phyloP scores from a whole-genome alignment of 2,113 vertebrate genomes.

The Orycteropus afer region DNA sequence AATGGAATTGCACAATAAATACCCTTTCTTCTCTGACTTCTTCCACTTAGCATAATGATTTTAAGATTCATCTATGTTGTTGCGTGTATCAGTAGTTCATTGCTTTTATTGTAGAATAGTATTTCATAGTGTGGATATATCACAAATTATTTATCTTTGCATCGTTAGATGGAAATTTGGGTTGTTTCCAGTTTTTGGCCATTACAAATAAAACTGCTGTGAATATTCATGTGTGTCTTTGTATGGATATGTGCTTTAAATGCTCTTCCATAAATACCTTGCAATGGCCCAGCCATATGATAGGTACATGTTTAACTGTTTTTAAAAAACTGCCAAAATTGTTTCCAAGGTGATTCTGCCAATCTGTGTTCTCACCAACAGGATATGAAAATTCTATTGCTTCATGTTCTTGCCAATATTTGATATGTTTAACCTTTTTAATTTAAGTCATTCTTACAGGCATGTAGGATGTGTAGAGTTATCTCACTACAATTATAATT shows the following conservation, averaged over 20 bases:
- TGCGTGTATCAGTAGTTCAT: background rate
- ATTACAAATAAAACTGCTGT: background rate
- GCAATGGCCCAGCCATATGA: background rate
- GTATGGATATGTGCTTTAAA: background rate
- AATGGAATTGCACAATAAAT: background rate
- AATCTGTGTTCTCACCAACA: background rate
- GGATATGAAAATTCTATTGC: background rate
- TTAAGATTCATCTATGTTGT: background rate
- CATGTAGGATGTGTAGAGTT: background rate
- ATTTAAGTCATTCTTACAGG: background rate
- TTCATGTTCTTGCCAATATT: background rate
- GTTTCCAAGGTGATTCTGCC: background rate
- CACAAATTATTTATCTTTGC: no score
- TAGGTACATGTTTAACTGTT: background rate
- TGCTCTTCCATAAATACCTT: background rate
- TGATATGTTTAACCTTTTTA: background rate
- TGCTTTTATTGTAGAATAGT: constrained; percentile 20
- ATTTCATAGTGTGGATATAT: no score
- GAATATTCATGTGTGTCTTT: background rate
- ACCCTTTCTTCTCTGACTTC: background rate
- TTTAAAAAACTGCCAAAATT: background rate
- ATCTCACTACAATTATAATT: background rate
- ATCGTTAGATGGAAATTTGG: no score
- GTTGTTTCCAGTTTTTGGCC: no score
- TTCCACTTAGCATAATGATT: background rate